Conservation (phyloP, 2,797 vertebrate species). For the Catostomus latipinnis region DNA sequence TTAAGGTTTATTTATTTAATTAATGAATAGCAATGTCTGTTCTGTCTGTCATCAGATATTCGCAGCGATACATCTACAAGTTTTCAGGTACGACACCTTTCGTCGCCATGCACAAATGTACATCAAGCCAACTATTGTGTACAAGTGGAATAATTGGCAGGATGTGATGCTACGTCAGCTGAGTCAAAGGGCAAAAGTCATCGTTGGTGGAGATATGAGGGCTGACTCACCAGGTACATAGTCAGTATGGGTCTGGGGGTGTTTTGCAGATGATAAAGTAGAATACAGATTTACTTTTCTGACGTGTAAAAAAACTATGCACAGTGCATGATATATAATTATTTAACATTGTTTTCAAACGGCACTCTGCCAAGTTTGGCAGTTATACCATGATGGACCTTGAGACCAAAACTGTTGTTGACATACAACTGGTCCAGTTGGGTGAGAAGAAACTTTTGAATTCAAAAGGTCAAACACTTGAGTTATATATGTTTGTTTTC, state of each 20-base stretch:
- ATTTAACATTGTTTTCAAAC: not conserved
- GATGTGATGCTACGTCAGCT: not conserved
- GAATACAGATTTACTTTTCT: not conserved
- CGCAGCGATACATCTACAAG: not conserved
- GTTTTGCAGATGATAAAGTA: not conserved
- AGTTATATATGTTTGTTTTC: not conserved
- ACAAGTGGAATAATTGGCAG: not conserved
- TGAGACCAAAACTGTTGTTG: not conserved
- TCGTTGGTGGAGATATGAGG: slow-evolving; percentile 7
- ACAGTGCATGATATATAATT: not conserved
- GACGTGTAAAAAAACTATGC: not conserved
- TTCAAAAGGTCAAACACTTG: not conserved
- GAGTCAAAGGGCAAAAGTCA: not conserved
- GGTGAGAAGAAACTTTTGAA: not conserved
- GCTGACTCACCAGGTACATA: not conserved
- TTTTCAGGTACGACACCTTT: not conserved
- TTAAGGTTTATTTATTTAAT: too few species aligned
- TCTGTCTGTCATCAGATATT: not conserved
- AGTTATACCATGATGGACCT: not conserved
- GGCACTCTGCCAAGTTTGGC: not conserved
- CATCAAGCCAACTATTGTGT: not conserved
- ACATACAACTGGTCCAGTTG: not conserved
- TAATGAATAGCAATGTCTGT: not conserved
- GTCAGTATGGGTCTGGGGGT: not conserved
- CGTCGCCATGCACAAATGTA: not conserved